A percentile compares a stretch with the other conserved stretches of the same genome.
Conservation (phyloP, 2,888 invertebrate species). For the Drosophila affinis region DNA sequence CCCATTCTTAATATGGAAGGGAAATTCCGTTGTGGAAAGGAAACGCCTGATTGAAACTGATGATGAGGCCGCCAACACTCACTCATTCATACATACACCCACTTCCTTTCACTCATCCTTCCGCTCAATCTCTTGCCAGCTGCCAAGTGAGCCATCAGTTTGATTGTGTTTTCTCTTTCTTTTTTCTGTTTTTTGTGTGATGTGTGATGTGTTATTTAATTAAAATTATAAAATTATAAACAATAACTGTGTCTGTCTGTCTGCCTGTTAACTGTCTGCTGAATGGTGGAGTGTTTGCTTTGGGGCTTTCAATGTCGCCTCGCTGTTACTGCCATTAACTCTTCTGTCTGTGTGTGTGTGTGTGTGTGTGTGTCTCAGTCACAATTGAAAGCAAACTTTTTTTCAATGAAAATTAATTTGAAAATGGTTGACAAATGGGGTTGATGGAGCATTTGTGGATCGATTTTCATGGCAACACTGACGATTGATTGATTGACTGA, state of each 20-base stretch:
- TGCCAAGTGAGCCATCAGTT: constrained; percentile 73
- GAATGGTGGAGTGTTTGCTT: constrained; percentile 61
- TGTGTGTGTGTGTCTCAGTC: constrained; percentile 16
- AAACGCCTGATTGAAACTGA: constrained; percentile 63
- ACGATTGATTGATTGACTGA: too few relatives aligned
- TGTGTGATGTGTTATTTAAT: constrained; percentile 67
- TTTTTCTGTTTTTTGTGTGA: too few relatives aligned
- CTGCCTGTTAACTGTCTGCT: constrained; percentile 45
- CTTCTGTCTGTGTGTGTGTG: not conserved
- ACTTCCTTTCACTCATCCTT: constrained; percentile 27
- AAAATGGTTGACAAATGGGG: constrained; percentile 9
- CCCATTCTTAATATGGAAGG: constrained; percentile 9
- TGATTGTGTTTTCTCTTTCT: constrained; percentile 6
- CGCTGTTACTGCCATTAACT: constrained; percentile 10
- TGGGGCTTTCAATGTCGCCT: constrained; percentile 47
- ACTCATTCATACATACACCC: not conserved
- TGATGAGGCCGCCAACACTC: constrained; percentile 25
- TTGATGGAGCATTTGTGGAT: not conserved
- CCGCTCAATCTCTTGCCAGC: constrained; percentile 30
- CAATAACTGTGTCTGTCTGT: constrained; percentile 53
- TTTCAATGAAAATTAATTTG: constrained; percentile 34
- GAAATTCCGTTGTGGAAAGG: constrained; percentile 40
- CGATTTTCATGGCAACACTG: not conserved
- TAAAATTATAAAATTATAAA: constrained; percentile 77
- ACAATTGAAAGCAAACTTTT: constrained; percentile 56